Base-by-base conservation (phyloP, 2,888 invertebrate species). In the Scaptomyza tumidula region DNA sequence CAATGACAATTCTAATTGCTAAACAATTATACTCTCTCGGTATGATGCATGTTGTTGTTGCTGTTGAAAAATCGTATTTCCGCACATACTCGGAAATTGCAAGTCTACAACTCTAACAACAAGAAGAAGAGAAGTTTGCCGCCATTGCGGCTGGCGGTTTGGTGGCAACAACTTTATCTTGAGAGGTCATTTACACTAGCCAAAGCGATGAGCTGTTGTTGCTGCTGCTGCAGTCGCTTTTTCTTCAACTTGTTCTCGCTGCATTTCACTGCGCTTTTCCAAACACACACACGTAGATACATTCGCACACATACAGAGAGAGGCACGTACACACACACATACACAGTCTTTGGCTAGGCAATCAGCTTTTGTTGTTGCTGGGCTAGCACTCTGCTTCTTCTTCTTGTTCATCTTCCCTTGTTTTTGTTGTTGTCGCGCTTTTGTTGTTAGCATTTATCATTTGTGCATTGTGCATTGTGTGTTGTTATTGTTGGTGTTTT, bases 171-270 rank as follows among this genome's bases (percentile, higher is more conserved):
- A 85, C 77, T 90, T 89, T 88, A 90, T 90, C 90, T 89, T 64
- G 72, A 90, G 86, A 89, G 88, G 89, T 88, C 88, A 83, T 88
- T 88, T 89, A 90, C 90, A 88, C 85, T 80, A 67, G 55, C 74
- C 66, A 39, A 39, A 68, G 48, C 57, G 43, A 63, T 62, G 78
- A 52, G 58, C 55, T 50, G 29, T 6, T 35, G 33, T 19, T 19
- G 46, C 19, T 37, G 63, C 59, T 66, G 61, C 67, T 67, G 59
- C 58, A 48, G 56, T 48, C 60, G 68, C 61, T 41, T 68, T 75
- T 89, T 63, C 64, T 71, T 63, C 71, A 69, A 75, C 78, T 84
- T 77, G 85, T 86, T 86, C 78, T 86, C 65, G 62, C 63, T 78
- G 70, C 72, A 78, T 82, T 79, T 72, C 79, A 67, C 76, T 75